These are phyloP conservation scores for Danio albolineatus DNA, from an alignment of 2,797 vertebrate genomes.

Conservation along the genomic window DNA sequence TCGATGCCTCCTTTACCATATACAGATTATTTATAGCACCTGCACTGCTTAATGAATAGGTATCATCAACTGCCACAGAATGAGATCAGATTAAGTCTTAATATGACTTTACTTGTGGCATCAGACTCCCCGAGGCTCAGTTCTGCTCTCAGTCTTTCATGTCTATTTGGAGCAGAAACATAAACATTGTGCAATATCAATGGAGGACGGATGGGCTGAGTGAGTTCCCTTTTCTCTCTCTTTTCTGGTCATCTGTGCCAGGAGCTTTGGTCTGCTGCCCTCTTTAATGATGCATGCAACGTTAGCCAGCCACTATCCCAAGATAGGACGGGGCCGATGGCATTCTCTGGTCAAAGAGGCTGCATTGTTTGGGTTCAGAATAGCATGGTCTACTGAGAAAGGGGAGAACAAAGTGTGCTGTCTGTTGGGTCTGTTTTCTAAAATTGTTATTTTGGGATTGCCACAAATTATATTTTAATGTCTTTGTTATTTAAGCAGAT, in stretches of 20 bases:
- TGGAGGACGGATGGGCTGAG: not conserved
- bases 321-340: slow-evolving; percentile 38
- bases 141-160: slow-evolving; percentile 24
- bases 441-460: slow-evolving; percentile 16
- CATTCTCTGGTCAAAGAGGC: slow-evolving; percentile 44
- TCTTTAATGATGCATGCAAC: slow-evolving; percentile 55
- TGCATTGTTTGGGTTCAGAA: slow-evolving; percentile 47
- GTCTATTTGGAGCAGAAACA: slow-evolving; percentile 34
- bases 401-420: slow-evolving; percentile 39
- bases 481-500: slow-evolving; percentile 2
- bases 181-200: slow-evolving; percentile 35
- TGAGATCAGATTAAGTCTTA: slow-evolving; percentile 42
- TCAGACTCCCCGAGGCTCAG: slow-evolving; percentile 24
- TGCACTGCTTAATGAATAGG: slow-evolving; percentile 21
- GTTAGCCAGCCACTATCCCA: slow-evolving; percentile 49
- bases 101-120: slow-evolving; percentile 28
- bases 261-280: slow-evolving; percentile 45
- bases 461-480: slow-evolving; percentile 3
- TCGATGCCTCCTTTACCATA: not conserved
- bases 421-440: slow-evolving; percentile 24
- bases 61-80: slow-evolving; percentile 22
- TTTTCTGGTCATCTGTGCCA: slow-evolving; percentile 46
- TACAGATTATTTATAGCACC: slow-evolving; percentile 28
- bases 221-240: slow-evolving; percentile 26
- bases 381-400: slow-evolving; percentile 42